Evolutionary conservation across 2,888 invertebrate species (phyloP).

Genomic region (Entomobrya multifasciata): DNA sequence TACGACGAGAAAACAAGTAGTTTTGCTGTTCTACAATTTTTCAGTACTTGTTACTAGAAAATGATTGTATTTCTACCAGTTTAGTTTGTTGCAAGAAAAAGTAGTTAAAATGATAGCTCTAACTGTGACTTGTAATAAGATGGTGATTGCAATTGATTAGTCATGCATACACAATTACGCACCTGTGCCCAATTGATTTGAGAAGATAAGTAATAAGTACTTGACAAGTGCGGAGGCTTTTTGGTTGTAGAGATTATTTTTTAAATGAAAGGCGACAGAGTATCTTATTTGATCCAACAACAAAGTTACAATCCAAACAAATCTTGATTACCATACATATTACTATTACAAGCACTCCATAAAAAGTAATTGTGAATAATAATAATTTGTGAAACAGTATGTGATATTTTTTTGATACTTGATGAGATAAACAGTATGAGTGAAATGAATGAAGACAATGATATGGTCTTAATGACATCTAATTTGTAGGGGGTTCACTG

Average conservation of each 20-base stretch:
- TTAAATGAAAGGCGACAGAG: neutral
- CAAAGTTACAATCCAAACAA: neutral
- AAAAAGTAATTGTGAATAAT: neutral
- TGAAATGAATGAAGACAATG: conserved; percentile 33
- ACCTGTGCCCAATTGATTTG: conserved; percentile 36
- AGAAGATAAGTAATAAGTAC: neutral
- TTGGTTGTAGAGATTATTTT: too few species aligned
- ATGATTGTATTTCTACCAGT: neutral
- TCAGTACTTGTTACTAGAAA: too few species aligned
- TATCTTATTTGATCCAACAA: neutral
- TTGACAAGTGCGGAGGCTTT: neutral
- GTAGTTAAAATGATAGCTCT: neutral
- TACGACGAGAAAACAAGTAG: too few species aligned
- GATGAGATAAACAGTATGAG: neutral
- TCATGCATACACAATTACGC: conserved; percentile 55
- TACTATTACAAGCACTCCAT: neutral
- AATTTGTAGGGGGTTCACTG: conserved; percentile 47
- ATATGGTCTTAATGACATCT: conserved; percentile 46
- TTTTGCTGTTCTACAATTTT: too few species aligned
- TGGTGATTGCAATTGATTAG: conserved; percentile 52
- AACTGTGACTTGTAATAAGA: neutral
- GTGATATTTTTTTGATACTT: neutral
- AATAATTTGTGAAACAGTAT: conserved; percentile 4
- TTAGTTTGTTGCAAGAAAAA: neutral
- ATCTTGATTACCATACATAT: too few species aligned